Evolutionary conservation across 1,140 invertebrate species (phyloP).

Genomic region (Drosophila prosaltans): DNA sequence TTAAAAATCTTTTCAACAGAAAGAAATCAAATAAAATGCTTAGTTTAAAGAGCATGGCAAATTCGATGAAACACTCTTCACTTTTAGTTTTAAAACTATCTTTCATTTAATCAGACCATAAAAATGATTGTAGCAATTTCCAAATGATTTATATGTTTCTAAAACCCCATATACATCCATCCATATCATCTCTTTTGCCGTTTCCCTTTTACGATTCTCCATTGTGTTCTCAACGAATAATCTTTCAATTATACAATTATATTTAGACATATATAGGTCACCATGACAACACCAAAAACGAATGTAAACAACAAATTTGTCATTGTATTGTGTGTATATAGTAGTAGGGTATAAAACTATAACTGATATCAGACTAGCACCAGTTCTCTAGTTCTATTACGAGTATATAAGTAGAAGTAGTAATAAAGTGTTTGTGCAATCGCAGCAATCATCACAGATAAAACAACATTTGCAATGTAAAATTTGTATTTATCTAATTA

Average conservation of each 20-base stretch:
- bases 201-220: slow-evolving; percentile 4
- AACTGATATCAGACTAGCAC: neutral
- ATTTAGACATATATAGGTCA: slow-evolving; percentile 21
- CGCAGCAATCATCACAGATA: slow-evolving; percentile 45
- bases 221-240: slow-evolving; percentile 1
- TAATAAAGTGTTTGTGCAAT: slow-evolving; percentile 37
- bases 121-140: neutral
- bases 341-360: neutral
- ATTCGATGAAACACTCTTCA: neutral
- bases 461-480: slow-evolving; percentile 54
- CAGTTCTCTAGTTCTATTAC: neutral
- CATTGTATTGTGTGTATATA: neutral
- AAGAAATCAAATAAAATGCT: too few species aligned
- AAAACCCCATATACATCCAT: neutral
- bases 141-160: neutral
- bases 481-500: slow-evolving; percentile 33
- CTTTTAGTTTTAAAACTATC: neutral
- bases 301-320: slow-evolving; percentile 5
- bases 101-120: slow-evolving; percentile 1
- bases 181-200: neutral
- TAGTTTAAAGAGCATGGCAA: neutral
- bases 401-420: neutral
- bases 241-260: slow-evolving; percentile 1
- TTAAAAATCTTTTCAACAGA: too few species aligned
- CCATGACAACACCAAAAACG: slow-evolving; percentile 12